A percentile compares a stretch with the other conserved stretches of the same genome.
Conservation (phyloP, 2,113 vertebrate species). For the Desmodus rotundus region DNA sequence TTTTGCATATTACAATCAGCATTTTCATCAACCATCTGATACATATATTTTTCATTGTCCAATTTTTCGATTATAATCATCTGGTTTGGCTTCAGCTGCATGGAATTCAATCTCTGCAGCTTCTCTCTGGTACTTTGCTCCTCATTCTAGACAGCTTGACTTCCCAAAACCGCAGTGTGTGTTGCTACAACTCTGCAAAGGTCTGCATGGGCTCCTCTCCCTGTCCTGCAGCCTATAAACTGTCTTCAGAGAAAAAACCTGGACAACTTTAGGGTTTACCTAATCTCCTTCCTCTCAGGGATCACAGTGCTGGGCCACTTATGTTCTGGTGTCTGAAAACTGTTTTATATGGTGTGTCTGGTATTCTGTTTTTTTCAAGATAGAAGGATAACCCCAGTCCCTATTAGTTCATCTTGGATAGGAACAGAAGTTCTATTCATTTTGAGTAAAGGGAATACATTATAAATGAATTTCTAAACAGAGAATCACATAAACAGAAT, state of each 20-base stretch:
- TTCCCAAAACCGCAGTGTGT: background rate
- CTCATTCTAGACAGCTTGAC: background rate
- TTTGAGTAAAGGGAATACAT: constrained; percentile 20
- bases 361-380: background rate
- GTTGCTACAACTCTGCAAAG: background rate
- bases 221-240: background rate
- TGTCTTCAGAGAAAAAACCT: background rate
- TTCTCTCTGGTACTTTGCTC: background rate
- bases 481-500: background rate
- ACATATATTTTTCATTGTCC: background rate
- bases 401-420: background rate
- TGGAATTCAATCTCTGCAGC: background rate
- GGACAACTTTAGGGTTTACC: background rate
- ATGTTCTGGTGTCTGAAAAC: background rate
- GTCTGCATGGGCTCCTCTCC: background rate
- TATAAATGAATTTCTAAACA: background rate
- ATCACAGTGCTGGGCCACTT: background rate
- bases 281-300: background rate
- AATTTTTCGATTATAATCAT: background rate
- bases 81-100: background rate
- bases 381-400: background rate
- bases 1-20: background rate
- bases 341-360: background rate
- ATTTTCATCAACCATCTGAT: background rate
- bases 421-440: background rate